Evolutionary conservation across 2,888 invertebrate genomes (phyloP), one percentile per base, ranked within the genome.

Genomic region (Metacarcinus magister): DNA sequence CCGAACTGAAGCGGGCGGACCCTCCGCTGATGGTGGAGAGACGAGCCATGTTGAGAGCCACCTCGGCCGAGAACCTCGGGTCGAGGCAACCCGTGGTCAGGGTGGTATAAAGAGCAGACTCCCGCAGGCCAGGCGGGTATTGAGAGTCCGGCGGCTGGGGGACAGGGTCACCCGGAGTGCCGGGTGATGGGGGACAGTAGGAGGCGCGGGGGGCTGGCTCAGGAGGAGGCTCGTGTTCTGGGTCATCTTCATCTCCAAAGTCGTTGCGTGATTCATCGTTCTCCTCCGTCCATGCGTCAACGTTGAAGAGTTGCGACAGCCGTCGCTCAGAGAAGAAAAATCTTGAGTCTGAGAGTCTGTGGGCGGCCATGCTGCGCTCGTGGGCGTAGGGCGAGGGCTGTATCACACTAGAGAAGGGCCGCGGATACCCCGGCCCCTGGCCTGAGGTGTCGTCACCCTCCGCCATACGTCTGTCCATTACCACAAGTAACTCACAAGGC

Each of bases 161-260:
- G 32, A 54, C 92, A 2, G 95, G 91, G 54, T 96, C 94, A 54
- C 94, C 95, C 3, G 97, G 95, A 28, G 96, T 95, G 32, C 95
- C 95, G 16, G 96, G 95, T 32, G 96, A 96, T 28, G 97, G 97
- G 23, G 96, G 96, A 75, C 96, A 97, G 94, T 96, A 97, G 48
- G 96, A 96, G 60, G 96, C 95, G 28, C 96, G 94, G 16, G 97
- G 97, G n/a, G 97, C 97, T 1, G 97, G 97, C 92, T 96, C 96
- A 28, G 97, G 97, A 4, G 97, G 97, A 32, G 96, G 96, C n/a
- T 96, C 96, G 39, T 95, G 90, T 46, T 92, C 96, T 32, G 90
- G 39, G 90, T 94, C 96, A 16, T 96, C 96, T 44, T 96, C 95
- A 19, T 95, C 96, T 91, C 82, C 95, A n/a, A 93, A 95, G 82